Conservation (phyloP, 1,140 invertebrate species). For the Aphaenogaster ashmeadi region DNA sequence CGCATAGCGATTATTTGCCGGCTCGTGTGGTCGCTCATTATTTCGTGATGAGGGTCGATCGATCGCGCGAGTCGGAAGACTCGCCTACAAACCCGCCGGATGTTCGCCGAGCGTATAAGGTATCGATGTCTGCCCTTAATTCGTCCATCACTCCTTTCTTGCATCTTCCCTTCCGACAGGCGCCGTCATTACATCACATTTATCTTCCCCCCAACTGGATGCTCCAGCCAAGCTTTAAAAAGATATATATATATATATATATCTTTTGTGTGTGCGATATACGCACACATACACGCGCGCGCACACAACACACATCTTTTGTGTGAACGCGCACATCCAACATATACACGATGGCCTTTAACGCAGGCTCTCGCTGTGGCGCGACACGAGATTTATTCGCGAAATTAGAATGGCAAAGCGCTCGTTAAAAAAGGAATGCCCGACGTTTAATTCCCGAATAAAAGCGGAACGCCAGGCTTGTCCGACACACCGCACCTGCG, state of each 20-base stretch:
- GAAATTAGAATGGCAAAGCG: slow-evolving; percentile 41
- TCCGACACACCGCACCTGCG: not conserved
- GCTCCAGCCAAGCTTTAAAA: slow-evolving; percentile 39
- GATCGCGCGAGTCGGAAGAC: slow-evolving; percentile 51
- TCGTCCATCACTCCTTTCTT: slow-evolving; percentile 53
- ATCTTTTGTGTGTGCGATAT: no score
- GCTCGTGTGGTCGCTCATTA: slow-evolving; percentile 38
- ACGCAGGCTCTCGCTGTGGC: not conserved
- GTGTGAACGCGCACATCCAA: not conserved
- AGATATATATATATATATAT: no score
- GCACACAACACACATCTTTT: no score
- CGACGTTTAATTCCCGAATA: slow-evolving; percentile 49
- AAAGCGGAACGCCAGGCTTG: not conserved
- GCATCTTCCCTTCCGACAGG: slow-evolving; percentile 39
- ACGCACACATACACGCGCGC: no score
- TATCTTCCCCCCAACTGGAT: slow-evolving; percentile 32
- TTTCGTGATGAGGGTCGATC: slow-evolving; percentile 53
- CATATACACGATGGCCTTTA: not conserved
- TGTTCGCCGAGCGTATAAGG: slow-evolving; percentile 26
- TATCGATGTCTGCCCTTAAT: slow-evolving; percentile 61
- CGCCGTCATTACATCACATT: slow-evolving; percentile 51
- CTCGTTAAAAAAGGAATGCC: slow-evolving; percentile 43
- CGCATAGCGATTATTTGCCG: slow-evolving; percentile 33
- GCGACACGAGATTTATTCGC: slow-evolving; percentile 35
- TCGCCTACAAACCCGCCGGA: slow-evolving; percentile 48